Evolutionary conservation across 2,113 vertebrate species (phyloP).

Genomic region (Chlamydotis undulata): DNA sequence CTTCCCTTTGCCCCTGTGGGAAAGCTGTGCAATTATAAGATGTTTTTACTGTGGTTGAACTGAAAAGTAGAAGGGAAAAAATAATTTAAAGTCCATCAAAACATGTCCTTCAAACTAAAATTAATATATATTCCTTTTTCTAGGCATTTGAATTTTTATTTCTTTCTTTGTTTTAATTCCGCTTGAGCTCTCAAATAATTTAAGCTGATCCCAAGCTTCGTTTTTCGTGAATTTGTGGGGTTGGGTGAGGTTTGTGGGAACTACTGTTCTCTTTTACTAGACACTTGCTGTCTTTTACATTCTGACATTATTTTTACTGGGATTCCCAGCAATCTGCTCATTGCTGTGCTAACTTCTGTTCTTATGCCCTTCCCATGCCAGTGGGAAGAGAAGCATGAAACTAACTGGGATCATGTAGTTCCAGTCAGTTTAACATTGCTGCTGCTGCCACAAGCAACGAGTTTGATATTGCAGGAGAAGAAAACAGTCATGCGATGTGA

Average conservation of each 20-base stretch:
- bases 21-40: background rate
- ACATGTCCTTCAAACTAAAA: background rate
- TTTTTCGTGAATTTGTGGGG: background rate
- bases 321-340: background rate
- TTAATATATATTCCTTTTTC: background rate
- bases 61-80: background rate
- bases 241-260: background rate
- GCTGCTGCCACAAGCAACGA: background rate
- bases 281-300: background rate
- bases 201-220: background rate
- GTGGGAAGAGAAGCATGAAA: background rate
- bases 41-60: background rate
- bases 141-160: background rate
- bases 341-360: background rate
- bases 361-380: background rate
- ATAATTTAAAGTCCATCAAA: background rate
- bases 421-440: constrained; percentile 5
- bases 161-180: background rate
- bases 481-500: background rate
- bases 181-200: background rate
- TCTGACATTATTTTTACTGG: background rate
- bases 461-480: background rate
- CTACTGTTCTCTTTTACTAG: background rate
- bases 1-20: background rate
- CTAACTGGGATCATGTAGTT: background rate